Percentiles rank a stretch among this genome's conserved stretches.
Conservation (phyloP, 2,888 invertebrate species). For the Oscheius onirici region DNA sequence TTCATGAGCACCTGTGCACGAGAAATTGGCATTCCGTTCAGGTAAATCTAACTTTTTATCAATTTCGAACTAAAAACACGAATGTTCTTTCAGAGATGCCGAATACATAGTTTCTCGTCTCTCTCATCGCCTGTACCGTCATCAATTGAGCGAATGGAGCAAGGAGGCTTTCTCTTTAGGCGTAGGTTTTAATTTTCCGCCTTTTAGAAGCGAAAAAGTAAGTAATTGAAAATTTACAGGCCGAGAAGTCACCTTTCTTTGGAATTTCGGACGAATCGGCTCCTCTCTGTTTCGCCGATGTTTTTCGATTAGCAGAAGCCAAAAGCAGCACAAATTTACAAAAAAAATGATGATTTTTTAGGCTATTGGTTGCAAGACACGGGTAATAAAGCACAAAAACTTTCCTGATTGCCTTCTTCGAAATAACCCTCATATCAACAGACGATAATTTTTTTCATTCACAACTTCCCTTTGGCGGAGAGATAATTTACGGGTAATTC, state of each 20-base stretch:
- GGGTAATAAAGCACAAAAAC: too few relatives aligned
- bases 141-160: constrained; percentile 6
- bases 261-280: background rate
- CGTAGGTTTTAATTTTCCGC: background rate
- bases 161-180: background rate
- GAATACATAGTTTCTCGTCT: constrained; percentile 28
- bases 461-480: too few relatives aligned
- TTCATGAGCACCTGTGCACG: constrained; percentile 30
- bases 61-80: background rate
- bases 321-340: too few relatives aligned
- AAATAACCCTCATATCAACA: too few relatives aligned
- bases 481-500: too few relatives aligned
- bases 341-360: too few relatives aligned
- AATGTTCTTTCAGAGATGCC: constrained; percentile 20
- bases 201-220: background rate
- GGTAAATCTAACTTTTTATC: background rate
- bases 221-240: background rate
- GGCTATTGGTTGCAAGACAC: too few relatives aligned
- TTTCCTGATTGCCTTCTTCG: too few relatives aligned
- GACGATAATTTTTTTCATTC: too few relatives aligned
- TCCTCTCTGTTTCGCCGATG: background rate
- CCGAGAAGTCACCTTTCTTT: background rate
- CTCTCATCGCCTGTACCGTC: constrained; percentile 13
- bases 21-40: constrained; percentile 17
- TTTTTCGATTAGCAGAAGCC: background rate